phyloP scores from a whole-genome alignment of 64 coral and sea anemone species.

The Stichodactyla mertensii region DNA sequence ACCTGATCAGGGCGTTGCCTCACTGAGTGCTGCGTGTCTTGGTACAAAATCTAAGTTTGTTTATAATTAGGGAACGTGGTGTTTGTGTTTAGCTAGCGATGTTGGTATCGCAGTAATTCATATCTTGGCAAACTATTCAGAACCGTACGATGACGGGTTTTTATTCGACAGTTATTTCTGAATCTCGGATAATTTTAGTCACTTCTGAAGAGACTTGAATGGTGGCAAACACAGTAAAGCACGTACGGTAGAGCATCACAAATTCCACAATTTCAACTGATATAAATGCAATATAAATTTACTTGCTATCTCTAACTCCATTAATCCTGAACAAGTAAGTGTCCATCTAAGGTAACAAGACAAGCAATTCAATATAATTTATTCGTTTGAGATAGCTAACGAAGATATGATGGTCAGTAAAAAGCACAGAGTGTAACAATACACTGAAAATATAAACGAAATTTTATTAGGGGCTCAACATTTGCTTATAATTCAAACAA shows the following conservation, averaged over 20 bases:
- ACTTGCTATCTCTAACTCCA: neutral
- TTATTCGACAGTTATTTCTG: neutral
- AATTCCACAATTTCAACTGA: too few relatives aligned
- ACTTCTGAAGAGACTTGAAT: neutral
- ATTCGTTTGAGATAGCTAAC: neutral
- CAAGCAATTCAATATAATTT: neutral
- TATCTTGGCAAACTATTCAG: neutral
- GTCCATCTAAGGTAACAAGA: neutral
- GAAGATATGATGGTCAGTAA: neutral
- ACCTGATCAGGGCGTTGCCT: neutral
- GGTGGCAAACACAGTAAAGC: neutral
- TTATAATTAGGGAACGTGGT: neutral
- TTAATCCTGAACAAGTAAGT: neutral
- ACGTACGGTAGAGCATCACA: too few relatives aligned
- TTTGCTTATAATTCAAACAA: neutral
- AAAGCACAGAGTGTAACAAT: neutral
- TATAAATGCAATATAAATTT: neutral
- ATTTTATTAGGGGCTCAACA: neutral
- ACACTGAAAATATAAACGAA: neutral
- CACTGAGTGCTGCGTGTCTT: neutral
- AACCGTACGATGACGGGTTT: neutral
- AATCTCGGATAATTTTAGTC: neutral
- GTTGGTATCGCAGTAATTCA: neutral
- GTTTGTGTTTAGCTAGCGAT: neutral
- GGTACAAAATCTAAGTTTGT: neutral